Conservation (phyloP, 2,888 invertebrate genomes). For the Rhagonycha fulva region DNA sequence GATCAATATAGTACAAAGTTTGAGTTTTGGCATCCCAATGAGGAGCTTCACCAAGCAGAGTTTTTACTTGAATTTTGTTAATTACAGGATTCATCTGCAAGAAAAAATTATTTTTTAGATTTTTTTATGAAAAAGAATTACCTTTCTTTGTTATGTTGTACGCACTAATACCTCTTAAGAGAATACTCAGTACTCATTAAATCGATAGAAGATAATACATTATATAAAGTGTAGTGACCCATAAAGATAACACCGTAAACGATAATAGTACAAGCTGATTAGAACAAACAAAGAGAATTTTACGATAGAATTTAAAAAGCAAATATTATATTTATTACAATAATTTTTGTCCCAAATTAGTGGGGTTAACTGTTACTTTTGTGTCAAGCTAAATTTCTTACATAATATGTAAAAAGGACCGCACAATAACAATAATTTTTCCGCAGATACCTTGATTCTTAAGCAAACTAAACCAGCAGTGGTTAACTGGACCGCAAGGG, state of each 20-base stretch:
- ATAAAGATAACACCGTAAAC: neutral
- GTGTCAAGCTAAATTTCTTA: no score
- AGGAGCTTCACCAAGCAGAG: constrained; percentile 71
- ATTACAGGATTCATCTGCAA: constrained; percentile 44
- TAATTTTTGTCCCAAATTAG: no score
- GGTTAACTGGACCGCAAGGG: no score
- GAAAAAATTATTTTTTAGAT: neutral
- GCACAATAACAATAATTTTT: no score
- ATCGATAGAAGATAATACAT: neutral
- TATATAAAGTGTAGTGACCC: neutral
- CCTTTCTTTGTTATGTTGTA: neutral
- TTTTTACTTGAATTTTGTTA: constrained; percentile 56
- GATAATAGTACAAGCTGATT: neutral
- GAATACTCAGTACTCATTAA: neutral
- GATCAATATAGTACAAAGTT: constrained; percentile 69
- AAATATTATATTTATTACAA: no score
- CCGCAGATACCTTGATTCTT: no score
- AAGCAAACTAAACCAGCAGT: no score
- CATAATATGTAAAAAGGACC: no score
- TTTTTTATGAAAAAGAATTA: neutral
- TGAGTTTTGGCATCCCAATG: constrained; percentile 68
- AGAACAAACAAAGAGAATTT: no score
- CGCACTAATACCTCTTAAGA: neutral
- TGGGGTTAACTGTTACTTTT: no score
- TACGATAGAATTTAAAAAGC: no score